A percentile compares a stretch with the other conserved stretches of the same genome.
Conservation (phyloP, 2,797 vertebrate species). For the Bradypodion pumilum region DNA sequence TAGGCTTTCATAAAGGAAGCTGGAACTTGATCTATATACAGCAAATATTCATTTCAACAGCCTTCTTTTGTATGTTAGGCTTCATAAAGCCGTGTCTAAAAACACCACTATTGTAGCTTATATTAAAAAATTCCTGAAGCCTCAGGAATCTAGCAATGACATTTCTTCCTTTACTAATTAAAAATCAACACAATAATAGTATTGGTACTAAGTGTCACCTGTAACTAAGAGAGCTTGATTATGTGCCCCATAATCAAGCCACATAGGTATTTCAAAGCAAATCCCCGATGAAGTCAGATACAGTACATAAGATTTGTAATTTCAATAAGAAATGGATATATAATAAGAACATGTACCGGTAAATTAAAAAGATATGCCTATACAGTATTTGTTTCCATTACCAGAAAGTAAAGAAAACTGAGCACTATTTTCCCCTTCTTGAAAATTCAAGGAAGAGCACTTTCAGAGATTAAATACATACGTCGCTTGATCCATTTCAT, state of each 20-base stretch:
- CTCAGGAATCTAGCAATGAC: not conserved
- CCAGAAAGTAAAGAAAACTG: not conserved
- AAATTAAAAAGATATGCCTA: conserved; percentile 9
- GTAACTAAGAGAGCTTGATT: conserved; percentile 38
- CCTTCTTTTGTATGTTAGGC: not conserved
- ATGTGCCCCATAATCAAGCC: not conserved
- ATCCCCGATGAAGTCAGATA: not conserved
- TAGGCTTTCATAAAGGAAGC: conserved; percentile 11
- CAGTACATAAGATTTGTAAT: conserved; percentile 18
- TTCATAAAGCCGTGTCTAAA: not conserved
- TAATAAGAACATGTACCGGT: conserved; percentile 40
- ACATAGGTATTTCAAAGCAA: not conserved
- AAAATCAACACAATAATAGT: not conserved
- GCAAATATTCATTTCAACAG: conserved; percentile 7
- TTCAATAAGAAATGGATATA: conserved; percentile 35
- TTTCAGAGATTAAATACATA: conserved; percentile 7
- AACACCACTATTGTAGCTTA: conserved; percentile 1
- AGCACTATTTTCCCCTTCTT: not conserved
- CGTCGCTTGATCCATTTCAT: not conserved
- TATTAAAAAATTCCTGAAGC: conserved; percentile 24
- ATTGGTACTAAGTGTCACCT: conserved; percentile 45
- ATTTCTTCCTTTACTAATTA: not conserved
- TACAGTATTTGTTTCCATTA: conserved; percentile 20
- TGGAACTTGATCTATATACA: not conserved
- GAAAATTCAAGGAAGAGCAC: not conserved